phyloP scores from a whole-genome alignment of 1,140 invertebrate species.

The Wasmannia auropunctata region DNA sequence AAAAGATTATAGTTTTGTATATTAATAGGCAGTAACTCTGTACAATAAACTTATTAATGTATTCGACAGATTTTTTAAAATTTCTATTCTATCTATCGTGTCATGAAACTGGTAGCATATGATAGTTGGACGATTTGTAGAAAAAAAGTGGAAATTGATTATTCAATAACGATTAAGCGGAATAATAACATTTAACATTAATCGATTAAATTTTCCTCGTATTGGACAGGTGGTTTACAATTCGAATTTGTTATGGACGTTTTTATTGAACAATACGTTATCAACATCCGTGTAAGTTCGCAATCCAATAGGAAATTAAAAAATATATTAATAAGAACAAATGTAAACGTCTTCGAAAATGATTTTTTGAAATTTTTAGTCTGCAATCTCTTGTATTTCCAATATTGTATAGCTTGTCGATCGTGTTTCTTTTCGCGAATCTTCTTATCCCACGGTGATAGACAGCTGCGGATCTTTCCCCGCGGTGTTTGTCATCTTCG shows the following conservation, averaged over 20 bases:
- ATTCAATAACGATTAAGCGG: no score
- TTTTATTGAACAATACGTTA: constrained; percentile 65
- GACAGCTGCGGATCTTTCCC: constrained; percentile 67
- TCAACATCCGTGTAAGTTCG: constrained; percentile 60
- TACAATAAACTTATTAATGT: constrained; percentile 81
- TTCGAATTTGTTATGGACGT: constrained; percentile 11
- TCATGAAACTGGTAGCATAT: neutral
- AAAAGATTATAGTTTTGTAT: constrained; percentile 84
- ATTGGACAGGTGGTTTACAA: neutral
- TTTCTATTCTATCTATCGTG: constrained; percentile 21
- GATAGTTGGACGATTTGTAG: neutral
- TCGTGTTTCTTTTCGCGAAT: neutral
- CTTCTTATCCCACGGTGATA: constrained; percentile 54
- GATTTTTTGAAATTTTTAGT: neutral
- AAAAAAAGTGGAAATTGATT: neutral
- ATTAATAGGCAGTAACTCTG: constrained; percentile 82
- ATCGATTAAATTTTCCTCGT: neutral
- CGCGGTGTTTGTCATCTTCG: constrained; percentile 57
- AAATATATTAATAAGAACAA: constrained; percentile 41
- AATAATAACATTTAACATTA: constrained; percentile 10
- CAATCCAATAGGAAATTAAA: constrained; percentile 45
- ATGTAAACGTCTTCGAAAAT: constrained; percentile 41
- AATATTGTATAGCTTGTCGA: constrained; percentile 28
- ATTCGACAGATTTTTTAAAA: constrained; percentile 29
- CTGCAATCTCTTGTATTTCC: constrained; percentile 19